Base-by-base conservation (phyloP, 2,797 vertebrate species). In the Mormyrus hasselquistii region DNA sequence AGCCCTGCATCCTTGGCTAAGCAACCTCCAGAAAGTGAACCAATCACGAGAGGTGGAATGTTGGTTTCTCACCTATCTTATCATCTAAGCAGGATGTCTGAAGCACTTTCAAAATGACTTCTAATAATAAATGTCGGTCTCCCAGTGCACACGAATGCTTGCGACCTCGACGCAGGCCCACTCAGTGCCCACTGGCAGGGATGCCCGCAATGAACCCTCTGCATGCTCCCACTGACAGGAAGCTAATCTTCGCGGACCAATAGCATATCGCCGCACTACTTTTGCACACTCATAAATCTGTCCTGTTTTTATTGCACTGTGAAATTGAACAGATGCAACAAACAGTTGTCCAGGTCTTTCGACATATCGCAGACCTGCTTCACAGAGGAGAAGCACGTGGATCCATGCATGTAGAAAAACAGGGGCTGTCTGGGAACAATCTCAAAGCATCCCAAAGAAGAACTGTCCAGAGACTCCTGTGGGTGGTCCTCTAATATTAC, bases 131-230 rank as follows among this genome's bases (percentile, higher is more conserved):
- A 34, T 34, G 29, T 76, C 22, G 90, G 90, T 90, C 91, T 90
- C 12, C 88, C 3, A 25, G 89, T 91, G 89, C 90, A 93, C 91
- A 92, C 0, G 5, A 92, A 91, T 92, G 92, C 93, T 90, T 90
- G 92, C 92, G 92, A 83, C 38, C 92, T 91, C 6, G 38, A 53
- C 19, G 1, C 16, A 29, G n/a, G 52, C 79, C 49, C 52, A 44
- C 50, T 49, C 50, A 53, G 57, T 88, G 91, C 89, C 8, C 85
- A 87, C 91, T 92, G 91, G 92, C 91, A 93, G 92, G 88, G 62
- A 82, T 19, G 93, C 91, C 91, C 93, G 90, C 92, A 93, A 91
- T 38, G 76, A 47, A 55, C 22, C 79, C 94, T 65, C 22, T 57
- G 52, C 47, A n/a, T 14, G 49, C 47, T 12, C 49, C 2, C 91